Percentiles rank a stretch among this genome's conserved stretches.
Conservation (phyloP, 2,888 invertebrate genomes). For the Andrena trimmerana region DNA sequence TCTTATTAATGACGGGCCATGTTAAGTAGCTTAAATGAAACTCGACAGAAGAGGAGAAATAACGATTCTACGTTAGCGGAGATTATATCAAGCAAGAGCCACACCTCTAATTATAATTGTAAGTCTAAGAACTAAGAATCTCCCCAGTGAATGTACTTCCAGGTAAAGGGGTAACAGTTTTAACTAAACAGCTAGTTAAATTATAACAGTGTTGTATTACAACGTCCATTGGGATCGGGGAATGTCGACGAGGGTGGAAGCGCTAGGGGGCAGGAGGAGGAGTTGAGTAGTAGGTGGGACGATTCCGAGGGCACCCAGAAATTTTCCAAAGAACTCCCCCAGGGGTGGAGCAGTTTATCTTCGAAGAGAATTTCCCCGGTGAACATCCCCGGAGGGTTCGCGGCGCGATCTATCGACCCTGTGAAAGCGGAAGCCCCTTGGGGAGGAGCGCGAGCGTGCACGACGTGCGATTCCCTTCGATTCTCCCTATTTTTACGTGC, state of each 20-base stretch:
- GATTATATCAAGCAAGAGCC: no score
- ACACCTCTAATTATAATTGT: no score
- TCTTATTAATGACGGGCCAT: no score
- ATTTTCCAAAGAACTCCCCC: conserved; percentile 54
- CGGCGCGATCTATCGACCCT: conserved; percentile 58
- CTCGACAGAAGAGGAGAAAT: no score
- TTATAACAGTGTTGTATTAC: background rate
- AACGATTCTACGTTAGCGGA: no score
- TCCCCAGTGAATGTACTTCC: no score
- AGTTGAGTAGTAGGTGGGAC: background rate
- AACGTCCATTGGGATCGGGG: background rate
- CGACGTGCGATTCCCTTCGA: conserved; percentile 45
- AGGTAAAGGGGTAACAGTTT: no score
- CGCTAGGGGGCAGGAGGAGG: background rate
- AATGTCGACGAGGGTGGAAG: conserved; percentile 4
- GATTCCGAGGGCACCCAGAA: conserved; percentile 19
- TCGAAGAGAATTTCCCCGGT: conserved; percentile 50
- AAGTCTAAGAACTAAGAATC: no score
- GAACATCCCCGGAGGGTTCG: conserved; percentile 47
- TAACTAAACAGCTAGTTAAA: no score
- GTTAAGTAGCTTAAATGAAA: no score
- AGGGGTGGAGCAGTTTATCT: conserved; percentile 58
- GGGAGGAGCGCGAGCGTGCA: conserved; percentile 44
- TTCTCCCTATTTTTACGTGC: conserved; percentile 38
- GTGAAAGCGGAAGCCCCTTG: conserved; percentile 51